A percentile compares a stretch with the other conserved stretches of the same genome.
Conservation (phyloP, 2,113 vertebrate genomes). For the Procavia capensis region DNA sequence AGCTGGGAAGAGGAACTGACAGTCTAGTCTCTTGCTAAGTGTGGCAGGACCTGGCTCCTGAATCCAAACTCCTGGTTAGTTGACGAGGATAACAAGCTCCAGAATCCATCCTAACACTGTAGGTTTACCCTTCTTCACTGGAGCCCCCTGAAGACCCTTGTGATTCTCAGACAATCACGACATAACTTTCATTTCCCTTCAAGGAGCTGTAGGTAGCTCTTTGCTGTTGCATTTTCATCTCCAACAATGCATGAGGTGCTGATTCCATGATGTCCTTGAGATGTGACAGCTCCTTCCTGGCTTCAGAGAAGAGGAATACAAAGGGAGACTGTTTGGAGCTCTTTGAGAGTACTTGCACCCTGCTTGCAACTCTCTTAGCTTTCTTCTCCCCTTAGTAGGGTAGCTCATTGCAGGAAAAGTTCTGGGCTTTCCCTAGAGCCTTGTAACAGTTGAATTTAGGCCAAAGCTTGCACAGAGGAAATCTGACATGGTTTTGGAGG, state of each 20-base stretch:
- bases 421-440: not conserved
- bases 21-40: not conserved
- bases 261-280: not conserved
- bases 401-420: not conserved
- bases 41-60: not conserved
- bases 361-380: not conserved
- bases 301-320: not conserved
- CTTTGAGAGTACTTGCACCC: not conserved
- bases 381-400: not conserved
- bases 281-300: not conserved
- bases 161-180: not conserved
- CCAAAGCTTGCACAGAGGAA: not conserved
- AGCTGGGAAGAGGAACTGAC: not conserved
- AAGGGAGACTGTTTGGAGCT: not conserved
- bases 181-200: not conserved
- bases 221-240: not conserved
- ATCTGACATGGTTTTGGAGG: not conserved
- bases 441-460: not conserved
- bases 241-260: not conserved
- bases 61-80: not conserved
- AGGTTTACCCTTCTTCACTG: not conserved
- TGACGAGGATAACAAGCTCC: not conserved
- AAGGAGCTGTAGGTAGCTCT: conserved; percentile 2
- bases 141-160: not conserved
- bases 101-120: too few relatives aligned